Evolutionary conservation across 2,797 vertebrate genomes (phyloP).

Genomic region (Paramormyrops hopkinsi): DNA sequence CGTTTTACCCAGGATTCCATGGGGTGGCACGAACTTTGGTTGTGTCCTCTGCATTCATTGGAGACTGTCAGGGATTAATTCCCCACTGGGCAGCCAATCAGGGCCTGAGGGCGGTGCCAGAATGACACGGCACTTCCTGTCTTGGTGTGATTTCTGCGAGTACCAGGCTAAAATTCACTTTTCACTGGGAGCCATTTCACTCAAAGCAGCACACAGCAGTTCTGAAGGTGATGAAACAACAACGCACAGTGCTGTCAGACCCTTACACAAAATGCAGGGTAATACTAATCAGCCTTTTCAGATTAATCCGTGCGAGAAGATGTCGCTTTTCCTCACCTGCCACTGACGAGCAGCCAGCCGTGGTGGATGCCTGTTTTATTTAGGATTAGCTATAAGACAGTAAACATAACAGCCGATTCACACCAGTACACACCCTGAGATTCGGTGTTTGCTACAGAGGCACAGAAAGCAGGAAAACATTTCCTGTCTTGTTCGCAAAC

Average conservation of each 20-base stretch:
- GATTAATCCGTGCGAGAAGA: neutral
- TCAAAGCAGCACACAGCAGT: neutral
- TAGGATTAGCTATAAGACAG: neutral
- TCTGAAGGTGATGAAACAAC: neutral
- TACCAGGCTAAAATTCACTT: neutral
- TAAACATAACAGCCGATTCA: neutral
- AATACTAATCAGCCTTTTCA: neutral
- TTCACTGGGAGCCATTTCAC: neutral
- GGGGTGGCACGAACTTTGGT: neutral
- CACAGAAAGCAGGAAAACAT: neutral
- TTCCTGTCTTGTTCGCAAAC: neutral
- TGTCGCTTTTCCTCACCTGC: neutral
- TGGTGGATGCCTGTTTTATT: neutral
- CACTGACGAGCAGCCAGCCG: neutral
- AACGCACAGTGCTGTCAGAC: neutral
- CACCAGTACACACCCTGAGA: neutral
- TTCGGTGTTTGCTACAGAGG: neutral
- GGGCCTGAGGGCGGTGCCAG: neutral
- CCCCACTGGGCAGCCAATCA: neutral
- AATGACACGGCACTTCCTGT: neutral
- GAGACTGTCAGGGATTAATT: neutral
- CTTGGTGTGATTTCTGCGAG: neutral
- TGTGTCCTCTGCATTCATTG: neutral
- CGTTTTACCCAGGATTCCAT: neutral
- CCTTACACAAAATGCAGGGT: neutral